These are phyloP conservation scores for Sphaeridia pumilis DNA, from an alignment of 2,888 invertebrate species.

Conservation along the genomic window DNA sequence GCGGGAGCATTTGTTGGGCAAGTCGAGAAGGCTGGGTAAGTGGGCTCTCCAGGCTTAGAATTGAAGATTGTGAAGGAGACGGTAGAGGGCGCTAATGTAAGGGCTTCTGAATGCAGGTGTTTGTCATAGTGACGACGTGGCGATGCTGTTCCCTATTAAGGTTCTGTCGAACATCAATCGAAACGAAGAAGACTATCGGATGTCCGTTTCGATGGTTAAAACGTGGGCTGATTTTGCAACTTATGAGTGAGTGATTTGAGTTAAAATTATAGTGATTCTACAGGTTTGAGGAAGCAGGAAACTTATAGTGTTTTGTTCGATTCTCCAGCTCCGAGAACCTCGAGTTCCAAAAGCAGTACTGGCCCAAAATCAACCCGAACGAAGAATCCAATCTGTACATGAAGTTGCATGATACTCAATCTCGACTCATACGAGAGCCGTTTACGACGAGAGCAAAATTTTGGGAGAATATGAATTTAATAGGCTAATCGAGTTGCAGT, in stretches of 20 bases:
- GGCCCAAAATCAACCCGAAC: not conserved
- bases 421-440: slow-evolving; percentile 2
- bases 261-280: not conserved
- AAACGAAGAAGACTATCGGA: slow-evolving; percentile 3
- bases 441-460: slow-evolving; percentile 1
- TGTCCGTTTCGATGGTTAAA: slow-evolving; percentile 9
- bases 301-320: not conserved
- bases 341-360: not conserved
- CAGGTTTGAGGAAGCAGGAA: not conserved
- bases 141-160: slow-evolving; percentile 3
- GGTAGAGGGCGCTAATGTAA: too few species aligned
- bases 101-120: slow-evolving; percentile 6
- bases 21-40: not conserved
- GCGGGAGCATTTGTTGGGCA: slow-evolving; percentile 4
- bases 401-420: not conserved
- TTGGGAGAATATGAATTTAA: slow-evolving; percentile 2
- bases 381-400: not conserved
- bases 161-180: not conserved
- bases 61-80: too few species aligned
- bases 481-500: not conserved
- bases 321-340: not conserved
- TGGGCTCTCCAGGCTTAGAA: too few species aligned
- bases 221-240: slow-evolving; percentile 8
- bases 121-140: slow-evolving; percentile 6
- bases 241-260: slow-evolving; percentile 1